These are phyloP conservation scores for Cerceris ruficornis DNA, from an alignment of 2,888 invertebrate genomes.

Conservation along the genomic window DNA sequence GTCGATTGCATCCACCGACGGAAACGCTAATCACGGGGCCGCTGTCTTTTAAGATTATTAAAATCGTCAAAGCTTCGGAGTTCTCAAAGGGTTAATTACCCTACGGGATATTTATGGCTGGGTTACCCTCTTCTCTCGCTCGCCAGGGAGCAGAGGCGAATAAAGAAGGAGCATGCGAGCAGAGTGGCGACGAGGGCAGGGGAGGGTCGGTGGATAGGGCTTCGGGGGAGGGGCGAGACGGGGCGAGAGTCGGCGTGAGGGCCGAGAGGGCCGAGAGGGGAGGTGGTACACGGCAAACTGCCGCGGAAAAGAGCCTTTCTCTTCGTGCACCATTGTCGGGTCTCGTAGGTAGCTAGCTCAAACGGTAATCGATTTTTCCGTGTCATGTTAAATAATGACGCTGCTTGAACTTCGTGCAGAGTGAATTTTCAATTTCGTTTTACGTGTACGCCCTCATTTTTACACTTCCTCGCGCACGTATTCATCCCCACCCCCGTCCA, in stretches of 20 bases:
- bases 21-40: constrained; percentile 76
- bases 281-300: constrained; percentile 51
- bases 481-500: too few species aligned
- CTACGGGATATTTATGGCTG: constrained; percentile 78
- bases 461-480: too few species aligned
- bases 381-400: constrained; percentile 34
- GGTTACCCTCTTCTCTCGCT: constrained; percentile 66
- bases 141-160: constrained; percentile 64
- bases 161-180: constrained; percentile 62
- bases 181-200: constrained; percentile 43
- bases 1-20: constrained; percentile 71
- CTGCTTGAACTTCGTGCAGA: constrained; percentile 1
- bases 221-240: too few species aligned
- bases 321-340: constrained; percentile 56
- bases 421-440: not conserved
- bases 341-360: constrained; percentile 46
- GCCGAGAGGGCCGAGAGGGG: constrained; percentile 27
- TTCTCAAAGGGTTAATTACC: constrained; percentile 81
- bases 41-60: constrained; percentile 80
- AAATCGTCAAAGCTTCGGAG: constrained; percentile 79
- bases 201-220: not conserved
- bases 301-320: constrained; percentile 57
- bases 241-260: constrained; percentile 9
- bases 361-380: constrained; percentile 50
- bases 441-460: not conserved